These are phyloP conservation scores for Nematopogon swammerdamellus DNA, from an alignment of 2,888 invertebrate species.

Conservation along the genomic window DNA sequence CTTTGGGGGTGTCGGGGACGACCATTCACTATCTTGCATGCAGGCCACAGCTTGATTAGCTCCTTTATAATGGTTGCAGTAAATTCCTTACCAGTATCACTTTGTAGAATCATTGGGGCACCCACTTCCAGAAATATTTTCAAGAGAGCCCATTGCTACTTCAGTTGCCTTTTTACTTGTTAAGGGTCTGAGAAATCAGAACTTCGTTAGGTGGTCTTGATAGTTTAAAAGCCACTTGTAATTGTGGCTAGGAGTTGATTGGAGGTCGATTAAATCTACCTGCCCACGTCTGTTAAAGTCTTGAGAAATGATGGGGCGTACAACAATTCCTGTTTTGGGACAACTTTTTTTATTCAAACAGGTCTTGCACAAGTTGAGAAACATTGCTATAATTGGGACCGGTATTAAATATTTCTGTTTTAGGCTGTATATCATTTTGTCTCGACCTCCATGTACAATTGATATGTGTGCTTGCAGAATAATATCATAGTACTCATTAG, in stretches of 20 bases:
- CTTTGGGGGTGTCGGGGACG: slow-evolving; percentile 10
- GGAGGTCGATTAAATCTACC: slow-evolving; percentile 20
- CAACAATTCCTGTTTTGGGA: slow-evolving; percentile 15
- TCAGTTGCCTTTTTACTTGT: slow-evolving; percentile 15
- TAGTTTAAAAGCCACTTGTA: slow-evolving; percentile 23
- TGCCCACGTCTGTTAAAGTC: slow-evolving; percentile 19
- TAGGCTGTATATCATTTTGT: not conserved
- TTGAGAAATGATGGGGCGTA: slow-evolving; percentile 15
- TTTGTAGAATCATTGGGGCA: slow-evolving; percentile 12
- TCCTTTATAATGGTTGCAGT: slow-evolving; percentile 15
- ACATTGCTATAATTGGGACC: not conserved
- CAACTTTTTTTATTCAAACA: not conserved
- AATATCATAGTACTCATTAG: too few relatives aligned
- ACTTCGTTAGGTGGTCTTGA: slow-evolving; percentile 24
- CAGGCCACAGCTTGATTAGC: slow-evolving; percentile 14
- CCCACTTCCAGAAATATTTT: slow-evolving; percentile 15
- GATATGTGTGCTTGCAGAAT: too few relatives aligned
- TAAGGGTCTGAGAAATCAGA: slow-evolving; percentile 19
- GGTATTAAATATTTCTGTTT: not conserved
- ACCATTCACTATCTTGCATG: slow-evolving; percentile 11
- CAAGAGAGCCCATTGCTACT: slow-evolving; percentile 18
- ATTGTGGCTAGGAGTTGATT: slow-evolving; percentile 18
- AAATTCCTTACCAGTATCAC: slow-evolving; percentile 12
- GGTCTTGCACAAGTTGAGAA: not conserved
- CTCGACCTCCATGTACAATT: not conserved